Base-by-base conservation (phyloP, 2,797 vertebrate genomes). In the Cottoperca gobio region DNA sequence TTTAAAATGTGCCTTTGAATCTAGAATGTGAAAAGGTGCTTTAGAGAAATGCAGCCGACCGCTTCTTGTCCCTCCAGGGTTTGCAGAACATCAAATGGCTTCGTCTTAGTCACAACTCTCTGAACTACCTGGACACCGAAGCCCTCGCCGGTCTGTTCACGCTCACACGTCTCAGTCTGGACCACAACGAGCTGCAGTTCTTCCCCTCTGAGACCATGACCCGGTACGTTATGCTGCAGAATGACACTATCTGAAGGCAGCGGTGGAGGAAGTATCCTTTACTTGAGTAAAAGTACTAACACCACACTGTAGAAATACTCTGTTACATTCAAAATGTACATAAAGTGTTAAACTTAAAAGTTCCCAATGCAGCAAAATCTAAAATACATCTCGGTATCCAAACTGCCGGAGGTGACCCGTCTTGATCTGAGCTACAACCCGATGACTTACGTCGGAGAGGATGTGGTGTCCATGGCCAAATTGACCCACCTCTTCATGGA, bases 351-450 rank as follows among this genome's bases (percentile, higher is more conserved):
- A 9, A 31, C 23, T 10, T 6, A 53, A 12, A 49, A 21, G n/a
- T 57, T 48, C 48, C 43, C 7, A n/a, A n/a, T n/a, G n/a, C n/a
- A n/a, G 31, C 33, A 33, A 33, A 6, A 33, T 8, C 1, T 8
- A 31, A 31, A 31, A n/a, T n/a, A n/a, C 37, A 16, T 74, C 42
- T 55, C 23, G 33, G 11, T 33, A 31, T 64, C 42, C 75, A 96
- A 95, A 86, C 93, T 98, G 16, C 88, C 93, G 0, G 92, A 91
- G 54, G 88, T 96, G 75, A 95, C 86, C 1, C 86, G 92, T 0
- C 93, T 99, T n/a, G 97, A 99, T 55, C 69, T 99, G 81, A 94
- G 97, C 82, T 95, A 96, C 91, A 99, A 99, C 87, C 97, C 97
- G 6, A 96, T 99, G 95, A 97, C 96, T 3, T 97, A 96, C 0